A percentile compares a stretch with the other conserved stretches of the same genome.
Conservation (phyloP, 2,888 invertebrate species). For the Micropterix aruncella region DNA sequence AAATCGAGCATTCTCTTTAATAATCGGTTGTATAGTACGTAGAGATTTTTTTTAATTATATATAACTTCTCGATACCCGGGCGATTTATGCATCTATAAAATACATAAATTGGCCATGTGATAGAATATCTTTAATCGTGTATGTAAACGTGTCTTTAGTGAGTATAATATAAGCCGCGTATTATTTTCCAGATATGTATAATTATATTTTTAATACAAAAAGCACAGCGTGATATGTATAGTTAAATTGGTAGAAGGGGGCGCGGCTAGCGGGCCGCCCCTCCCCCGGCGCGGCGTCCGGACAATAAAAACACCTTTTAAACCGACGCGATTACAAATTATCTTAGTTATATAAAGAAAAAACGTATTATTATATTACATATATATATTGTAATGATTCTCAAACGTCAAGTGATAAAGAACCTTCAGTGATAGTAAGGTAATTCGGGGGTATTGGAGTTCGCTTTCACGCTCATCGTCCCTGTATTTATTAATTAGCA, state of each 20-base stretch:
- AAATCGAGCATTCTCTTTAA: no score
- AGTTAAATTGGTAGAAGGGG: slow-evolving; percentile 24
- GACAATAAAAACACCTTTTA: slow-evolving; percentile 19
- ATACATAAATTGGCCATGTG: slow-evolving; percentile 11
- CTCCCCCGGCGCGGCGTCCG: slow-evolving; percentile 17
- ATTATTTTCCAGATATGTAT: slow-evolving; percentile 30
- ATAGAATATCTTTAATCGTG: slow-evolving; percentile 7
- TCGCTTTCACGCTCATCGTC: slow-evolving; percentile 27
- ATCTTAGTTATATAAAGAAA: no score
- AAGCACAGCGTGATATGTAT: slow-evolving; percentile 41
- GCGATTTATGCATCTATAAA: slow-evolving; percentile 36
- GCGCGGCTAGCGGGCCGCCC: slow-evolving; percentile 13
- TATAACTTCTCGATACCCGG: slow-evolving; percentile 22
- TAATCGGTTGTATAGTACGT: not conserved
- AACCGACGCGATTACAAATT: no score
- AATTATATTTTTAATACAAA: slow-evolving; percentile 40
- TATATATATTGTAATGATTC: no score
- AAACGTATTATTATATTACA: no score
- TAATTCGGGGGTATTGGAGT: no score
- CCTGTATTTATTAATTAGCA: slow-evolving; percentile 23
- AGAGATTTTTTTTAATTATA: not conserved
- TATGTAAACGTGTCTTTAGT: slow-evolving; percentile 3
- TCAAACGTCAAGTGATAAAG: no score
- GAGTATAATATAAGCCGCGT: slow-evolving; percentile 2
- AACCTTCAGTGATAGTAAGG: no score